Percentiles rank a stretch among this genome's conserved stretches.
phyloP scores from a whole-genome alignment of 2,113 vertebrate genomes.

The Sporophila hypoxantha region DNA sequence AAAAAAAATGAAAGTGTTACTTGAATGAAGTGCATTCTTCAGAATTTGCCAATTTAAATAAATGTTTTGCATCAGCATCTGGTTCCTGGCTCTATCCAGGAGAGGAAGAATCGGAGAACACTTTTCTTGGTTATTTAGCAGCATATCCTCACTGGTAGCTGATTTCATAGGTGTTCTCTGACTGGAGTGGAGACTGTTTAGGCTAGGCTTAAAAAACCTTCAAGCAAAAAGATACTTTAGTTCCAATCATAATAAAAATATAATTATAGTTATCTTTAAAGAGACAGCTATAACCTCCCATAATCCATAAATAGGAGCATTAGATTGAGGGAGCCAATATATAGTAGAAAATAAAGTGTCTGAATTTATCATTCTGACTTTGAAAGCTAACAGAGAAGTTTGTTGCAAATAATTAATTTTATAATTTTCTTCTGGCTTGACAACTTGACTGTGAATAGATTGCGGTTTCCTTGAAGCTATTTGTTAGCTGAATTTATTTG shows the following conservation, averaged over 20 bases:
- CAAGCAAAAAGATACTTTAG: not conserved
- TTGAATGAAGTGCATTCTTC: not conserved
- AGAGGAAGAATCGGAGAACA: not conserved
- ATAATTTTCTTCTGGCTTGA: slow-evolving; percentile 7
- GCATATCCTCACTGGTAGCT: not conserved
- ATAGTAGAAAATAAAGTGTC: not conserved
- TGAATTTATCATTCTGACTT: slow-evolving; percentile 17
- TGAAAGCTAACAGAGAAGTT: not conserved
- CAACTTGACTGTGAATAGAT: slow-evolving; percentile 1
- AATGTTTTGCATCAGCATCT: not conserved
- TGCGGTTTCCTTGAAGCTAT: slow-evolving; percentile 1
- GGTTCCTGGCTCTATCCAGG: not conserved
- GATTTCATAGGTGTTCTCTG: not conserved
- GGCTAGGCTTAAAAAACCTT: not conserved
- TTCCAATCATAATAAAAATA: not conserved
- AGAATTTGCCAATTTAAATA: not conserved
- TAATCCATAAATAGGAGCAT: not conserved
- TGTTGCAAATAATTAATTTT: slow-evolving; percentile 27
- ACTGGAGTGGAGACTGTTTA: not conserved
- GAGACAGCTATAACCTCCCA: not conserved
- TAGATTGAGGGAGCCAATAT: not conserved
- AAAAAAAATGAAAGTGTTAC: not conserved
- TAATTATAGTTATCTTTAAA: not conserved
- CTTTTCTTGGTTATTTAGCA: not conserved
- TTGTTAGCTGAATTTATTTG: slow-evolving; percentile 45